Conservation (phyloP, 2,113 vertebrate genomes). For the Anguilla rostrata region DNA sequence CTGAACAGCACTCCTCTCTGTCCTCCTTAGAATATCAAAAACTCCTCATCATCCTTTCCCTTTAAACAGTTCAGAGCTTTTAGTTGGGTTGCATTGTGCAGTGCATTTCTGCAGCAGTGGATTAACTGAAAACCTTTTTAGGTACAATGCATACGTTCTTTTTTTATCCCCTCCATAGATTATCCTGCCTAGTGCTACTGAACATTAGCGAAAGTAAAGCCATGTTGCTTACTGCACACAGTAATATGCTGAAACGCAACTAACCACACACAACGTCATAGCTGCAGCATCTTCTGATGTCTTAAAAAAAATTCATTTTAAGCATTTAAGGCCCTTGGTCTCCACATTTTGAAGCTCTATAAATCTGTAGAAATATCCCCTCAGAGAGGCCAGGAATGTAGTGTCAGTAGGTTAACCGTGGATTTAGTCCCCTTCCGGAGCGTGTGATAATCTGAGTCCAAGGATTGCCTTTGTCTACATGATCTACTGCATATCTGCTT, state of each 20-base stretch:
- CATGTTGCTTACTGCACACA: background rate
- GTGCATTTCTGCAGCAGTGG: background rate
- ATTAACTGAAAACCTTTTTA: constrained; percentile 5
- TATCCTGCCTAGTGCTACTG: constrained; percentile 1
- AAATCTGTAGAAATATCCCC: background rate
- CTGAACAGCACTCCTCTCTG: background rate
- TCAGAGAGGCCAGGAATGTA: background rate
- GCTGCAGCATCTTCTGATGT: background rate
- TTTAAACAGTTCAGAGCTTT: background rate
- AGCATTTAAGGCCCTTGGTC: background rate
- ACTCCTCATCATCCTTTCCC: background rate
- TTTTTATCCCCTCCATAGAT: background rate
- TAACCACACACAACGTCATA: background rate
- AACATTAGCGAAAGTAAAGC: background rate
- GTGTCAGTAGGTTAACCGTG: background rate
- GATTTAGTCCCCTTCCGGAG: background rate
- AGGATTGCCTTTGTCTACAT: background rate
- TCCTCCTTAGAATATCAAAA: background rate
- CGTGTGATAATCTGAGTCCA: background rate
- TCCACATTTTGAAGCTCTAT: background rate
- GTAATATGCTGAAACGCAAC: background rate
- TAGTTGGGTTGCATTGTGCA: background rate
- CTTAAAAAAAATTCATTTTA: background rate
- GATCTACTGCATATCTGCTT: background rate
- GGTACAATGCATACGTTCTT: constrained; percentile 3